A percentile compares a stretch with the other conserved stretches of the same genome.
Conservation (phyloP, 2,888 invertebrate genomes). For the Kuschelorhynchus macadamiae region DNA sequence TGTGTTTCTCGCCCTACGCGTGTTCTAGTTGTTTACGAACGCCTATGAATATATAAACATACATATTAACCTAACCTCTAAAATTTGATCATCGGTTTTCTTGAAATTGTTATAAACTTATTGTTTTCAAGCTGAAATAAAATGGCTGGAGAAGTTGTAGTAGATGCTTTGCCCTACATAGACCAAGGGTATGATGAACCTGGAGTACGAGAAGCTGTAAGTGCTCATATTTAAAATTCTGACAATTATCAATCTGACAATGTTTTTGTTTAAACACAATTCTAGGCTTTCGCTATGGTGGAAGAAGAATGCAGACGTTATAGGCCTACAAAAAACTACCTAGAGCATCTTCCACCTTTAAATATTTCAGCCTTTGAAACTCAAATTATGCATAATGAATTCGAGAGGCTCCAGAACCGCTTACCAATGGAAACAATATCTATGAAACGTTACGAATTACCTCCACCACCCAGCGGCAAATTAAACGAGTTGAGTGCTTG, state of each 20-base stretch:
- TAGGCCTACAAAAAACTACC: constrained; percentile 97
- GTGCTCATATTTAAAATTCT: constrained; percentile 57
- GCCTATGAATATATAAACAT: no score
- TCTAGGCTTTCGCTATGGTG: constrained; percentile 93
- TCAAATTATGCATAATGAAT: constrained; percentile 89
- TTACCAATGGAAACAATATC: constrained; percentile 96
- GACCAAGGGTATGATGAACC: constrained; percentile 99
- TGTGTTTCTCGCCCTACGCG: no score
- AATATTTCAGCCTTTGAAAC: constrained; percentile 93
- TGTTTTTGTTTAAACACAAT: no score
- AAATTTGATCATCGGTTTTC: no score
- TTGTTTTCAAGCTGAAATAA: no score
- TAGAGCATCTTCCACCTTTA: constrained; percentile 86
- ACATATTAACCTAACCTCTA: no score
- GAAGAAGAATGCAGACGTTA: constrained; percentile 98
- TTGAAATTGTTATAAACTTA: no score
- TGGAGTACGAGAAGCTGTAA: constrained; percentile 95
- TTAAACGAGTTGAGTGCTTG: constrained; percentile 93
- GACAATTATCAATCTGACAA: not conserved
- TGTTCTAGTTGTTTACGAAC: no score
- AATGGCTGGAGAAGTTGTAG: constrained; percentile 88
- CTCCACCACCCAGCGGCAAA: constrained; percentile 93
- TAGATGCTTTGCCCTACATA: constrained; percentile 97
- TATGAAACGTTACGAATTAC: constrained; percentile 97
- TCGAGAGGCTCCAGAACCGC: constrained; percentile 92